Evolutionary conservation across 2,113 vertebrate species (phyloP).

Genomic region (Onychostoma macrolepis): DNA sequence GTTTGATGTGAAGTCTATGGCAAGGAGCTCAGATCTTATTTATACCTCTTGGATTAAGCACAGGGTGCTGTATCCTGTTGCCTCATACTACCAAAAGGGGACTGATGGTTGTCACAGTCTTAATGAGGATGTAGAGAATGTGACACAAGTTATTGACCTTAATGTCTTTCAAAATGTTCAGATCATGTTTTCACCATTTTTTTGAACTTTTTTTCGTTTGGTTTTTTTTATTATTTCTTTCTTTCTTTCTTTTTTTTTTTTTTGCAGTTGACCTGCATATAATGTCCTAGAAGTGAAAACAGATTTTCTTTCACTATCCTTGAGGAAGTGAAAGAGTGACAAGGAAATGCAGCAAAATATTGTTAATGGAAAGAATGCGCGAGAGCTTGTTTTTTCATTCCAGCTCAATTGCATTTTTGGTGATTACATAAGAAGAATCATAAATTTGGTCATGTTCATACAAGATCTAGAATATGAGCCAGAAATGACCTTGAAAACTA

Average conservation of each 20-base stretch:
- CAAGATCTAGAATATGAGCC: too few relatives aligned
- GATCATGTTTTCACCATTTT: background rate
- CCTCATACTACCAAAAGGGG: background rate
- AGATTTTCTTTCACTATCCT: background rate
- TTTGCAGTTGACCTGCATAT: background rate
- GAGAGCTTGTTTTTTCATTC: background rate
- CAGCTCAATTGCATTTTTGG: background rate
- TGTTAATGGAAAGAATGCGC: background rate
- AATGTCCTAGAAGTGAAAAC: background rate
- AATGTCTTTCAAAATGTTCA: background rate
- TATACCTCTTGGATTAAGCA: constrained; percentile 9
- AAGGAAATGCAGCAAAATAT: background rate
- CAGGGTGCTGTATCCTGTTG: background rate
- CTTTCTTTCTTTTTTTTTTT: background rate
- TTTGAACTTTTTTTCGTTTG: background rate
- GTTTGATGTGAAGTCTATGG: background rate
- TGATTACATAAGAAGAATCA: background rate
- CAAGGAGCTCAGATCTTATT: background rate
- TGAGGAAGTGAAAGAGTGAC: constrained; percentile 7
- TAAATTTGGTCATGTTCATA: background rate
- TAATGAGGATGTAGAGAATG: background rate
- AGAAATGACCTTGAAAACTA: background rate
- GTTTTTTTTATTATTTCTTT: too few relatives aligned
- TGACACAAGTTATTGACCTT: background rate
- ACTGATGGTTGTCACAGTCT: background rate